Evolutionary conservation across 2,113 vertebrate genomes (phyloP), one percentile per base, ranked within the genome.

Genomic region (Melanerpes formicivorus): DNA sequence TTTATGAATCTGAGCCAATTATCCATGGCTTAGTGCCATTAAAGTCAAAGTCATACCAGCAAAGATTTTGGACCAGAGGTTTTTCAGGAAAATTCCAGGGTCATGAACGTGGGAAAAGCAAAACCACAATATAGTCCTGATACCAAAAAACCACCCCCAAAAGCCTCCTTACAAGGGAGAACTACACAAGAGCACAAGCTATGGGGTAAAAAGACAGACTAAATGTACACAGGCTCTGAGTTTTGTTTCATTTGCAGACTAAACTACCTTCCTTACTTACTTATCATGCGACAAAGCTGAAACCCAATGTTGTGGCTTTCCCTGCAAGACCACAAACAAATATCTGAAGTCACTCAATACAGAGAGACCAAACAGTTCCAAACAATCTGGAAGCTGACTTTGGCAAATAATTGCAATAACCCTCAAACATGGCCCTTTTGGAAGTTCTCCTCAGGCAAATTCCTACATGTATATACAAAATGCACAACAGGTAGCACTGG

Each of bases 1-100:
- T 91, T 89, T 79, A 71, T 88, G 88, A 90, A 85, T 90, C 73
- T 23, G 58, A 93, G 95, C 91, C 95, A 96, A 79, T 87, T 91
- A 78, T 69, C 55, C 2, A 1, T 90, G 95, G 95, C 92, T 94
- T 29, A 30, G 54, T 85, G 93, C 94, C 93, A 92, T 93, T 96
- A 95, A 95, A 96, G 94, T 85, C 78, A 48, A 94, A 94, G 91
- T 80, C 77, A 80, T 34, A 65, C 26, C 29, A 85, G 60, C 14
- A 62, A 88, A 85, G 65, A 81, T 59, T 79, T 75, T 50, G 34
- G 37, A 87, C 42, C 4, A 64, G 42, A 54, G 22, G 25, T 34
- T 21, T 42, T 50, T 69, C 87, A 22, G 87, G 56, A 70, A 66
- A 83, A 93, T 79, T 79, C 82, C 78, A 64, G 30, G 58, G 42